These are phyloP conservation scores for Chelonus formosanus DNA, from an alignment of 2,888 invertebrate genomes.

Conservation along the genomic window DNA sequence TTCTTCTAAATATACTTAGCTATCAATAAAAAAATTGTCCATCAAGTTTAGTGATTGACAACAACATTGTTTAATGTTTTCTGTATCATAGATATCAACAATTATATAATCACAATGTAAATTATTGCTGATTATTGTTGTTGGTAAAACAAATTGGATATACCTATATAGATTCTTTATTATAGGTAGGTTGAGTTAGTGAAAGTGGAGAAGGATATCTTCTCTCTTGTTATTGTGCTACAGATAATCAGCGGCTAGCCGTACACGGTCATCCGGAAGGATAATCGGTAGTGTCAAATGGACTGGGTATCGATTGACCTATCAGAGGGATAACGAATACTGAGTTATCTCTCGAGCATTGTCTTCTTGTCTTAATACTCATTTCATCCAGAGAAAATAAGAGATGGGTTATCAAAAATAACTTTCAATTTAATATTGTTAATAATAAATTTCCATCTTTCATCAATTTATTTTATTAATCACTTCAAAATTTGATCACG, in stretches of 20 bases:
- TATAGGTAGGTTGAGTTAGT: slow-evolving; percentile 1
- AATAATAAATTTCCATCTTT: too few relatives aligned
- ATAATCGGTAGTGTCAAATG: slow-evolving; percentile 34
- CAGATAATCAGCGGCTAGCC: slow-evolving; percentile 29
- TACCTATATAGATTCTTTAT: neutral
- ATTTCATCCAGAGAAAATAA: too few relatives aligned
- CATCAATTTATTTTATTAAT: too few relatives aligned
- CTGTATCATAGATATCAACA: neutral
- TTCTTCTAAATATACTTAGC: too few relatives aligned
- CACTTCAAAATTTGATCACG: too few relatives aligned
- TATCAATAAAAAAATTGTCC: too few relatives aligned
- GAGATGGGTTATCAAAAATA: too few relatives aligned
- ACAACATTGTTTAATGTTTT: too few relatives aligned
- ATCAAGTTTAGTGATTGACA: too few relatives aligned
- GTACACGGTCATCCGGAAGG: slow-evolving; percentile 29
- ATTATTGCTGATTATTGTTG: neutral
- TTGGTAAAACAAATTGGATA: slow-evolving; percentile 16
- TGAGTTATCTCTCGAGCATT: slow-evolving; percentile 11
- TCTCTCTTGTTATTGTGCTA: slow-evolving; percentile 29
- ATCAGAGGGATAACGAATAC: slow-evolving; percentile 31
- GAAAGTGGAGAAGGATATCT: slow-evolving; percentile 26
- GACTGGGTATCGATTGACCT: slow-evolving; percentile 35
- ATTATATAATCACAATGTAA: too few relatives aligned
- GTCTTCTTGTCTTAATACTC: slow-evolving; percentile 14
- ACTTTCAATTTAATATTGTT: too few relatives aligned